These are phyloP conservation scores for Apistogramma diplotaenia DNA, from an alignment of 2,113 vertebrate species.

Conservation along the genomic window DNA sequence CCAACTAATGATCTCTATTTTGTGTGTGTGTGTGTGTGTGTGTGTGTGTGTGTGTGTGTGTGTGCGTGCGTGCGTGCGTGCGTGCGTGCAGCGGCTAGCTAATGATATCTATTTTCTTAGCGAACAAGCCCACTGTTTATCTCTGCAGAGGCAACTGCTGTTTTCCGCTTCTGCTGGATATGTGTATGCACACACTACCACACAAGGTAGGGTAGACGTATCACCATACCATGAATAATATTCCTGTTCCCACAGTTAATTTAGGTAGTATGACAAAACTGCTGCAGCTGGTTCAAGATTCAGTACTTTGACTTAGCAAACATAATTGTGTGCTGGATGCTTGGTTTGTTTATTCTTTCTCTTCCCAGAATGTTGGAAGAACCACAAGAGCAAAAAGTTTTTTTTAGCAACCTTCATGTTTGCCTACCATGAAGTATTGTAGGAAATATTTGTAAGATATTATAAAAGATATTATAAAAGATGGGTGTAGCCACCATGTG, in stretches of 20 bases:
- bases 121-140: conserved; percentile 40
- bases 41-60: conserved; percentile 11
- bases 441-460: not conserved
- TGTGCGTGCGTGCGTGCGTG: not conserved
- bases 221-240: conserved; percentile 6
- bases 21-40: conserved; percentile 15
- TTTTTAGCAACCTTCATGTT: not conserved
- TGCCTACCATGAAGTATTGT: not conserved
- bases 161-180: conserved; percentile 25
- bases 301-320: not conserved
- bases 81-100: conserved; percentile 11
- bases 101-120: conserved; percentile 68
- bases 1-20: conserved; percentile 74
- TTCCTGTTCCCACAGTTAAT: conserved; percentile 36
- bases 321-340: not conserved
- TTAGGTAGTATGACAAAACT: conserved; percentile 4
- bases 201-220: not conserved
- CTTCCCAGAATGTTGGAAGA: not conserved
- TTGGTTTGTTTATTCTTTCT: not conserved
- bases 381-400: not conserved
- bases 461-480: not conserved
- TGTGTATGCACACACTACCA: not conserved
- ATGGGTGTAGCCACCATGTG: not conserved
- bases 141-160: conserved; percentile 34
- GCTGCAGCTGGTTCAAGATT: not conserved